Evolutionary conservation across 1,140 invertebrate species (phyloP), one percentile per base, ranked within the genome.

Genomic region (Bathynomus jamesi): DNA sequence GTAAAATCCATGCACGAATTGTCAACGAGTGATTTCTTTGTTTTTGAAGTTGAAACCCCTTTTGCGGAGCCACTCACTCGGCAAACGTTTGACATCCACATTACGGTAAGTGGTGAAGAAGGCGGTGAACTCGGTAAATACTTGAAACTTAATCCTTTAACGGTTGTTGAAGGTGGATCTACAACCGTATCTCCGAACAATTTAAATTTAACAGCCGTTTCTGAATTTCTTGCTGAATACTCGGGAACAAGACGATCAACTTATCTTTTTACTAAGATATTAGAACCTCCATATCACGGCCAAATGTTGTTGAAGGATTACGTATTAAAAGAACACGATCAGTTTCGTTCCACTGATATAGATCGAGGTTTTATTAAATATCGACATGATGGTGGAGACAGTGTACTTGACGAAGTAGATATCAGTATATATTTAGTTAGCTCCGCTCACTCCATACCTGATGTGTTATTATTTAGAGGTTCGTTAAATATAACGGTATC

Each of bases 381-480:
- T 78, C 87, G 89, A 72, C 95, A 97, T 80, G 93, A 97, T 82
- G 89, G 93, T 79, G 90, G 91, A 0, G 92, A 95, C 78, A 91
- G 91, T 0, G 67, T 88, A 3, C 82, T 86, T 5, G 92, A 95
- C 80, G 86, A 85, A 61, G 86, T 93, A 31, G 84, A 87, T 8
- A 89, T 94, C 81, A 88, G 89, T 0, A 80, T 95, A 0, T 90
- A 89, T 71, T 81, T 94, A 8, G 74, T 83, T 87, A 64, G 70
- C 66, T 65, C 79, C 60, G 77, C 69, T 32, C 67, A 71, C 64
- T 69, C 79, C 40, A 74, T 70, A 27, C 66, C 77, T 11, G 87
- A 91, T 76, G 87, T 93, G 2, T 84, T 90, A 4, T 82, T 94
- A 0, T 92, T 91, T 78, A 93, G 93, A 78, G 84, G 91, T 28